Evolutionary conservation across 2,113 vertebrate genomes (phyloP).

Genomic region (Theristicus caerulescens): DNA sequence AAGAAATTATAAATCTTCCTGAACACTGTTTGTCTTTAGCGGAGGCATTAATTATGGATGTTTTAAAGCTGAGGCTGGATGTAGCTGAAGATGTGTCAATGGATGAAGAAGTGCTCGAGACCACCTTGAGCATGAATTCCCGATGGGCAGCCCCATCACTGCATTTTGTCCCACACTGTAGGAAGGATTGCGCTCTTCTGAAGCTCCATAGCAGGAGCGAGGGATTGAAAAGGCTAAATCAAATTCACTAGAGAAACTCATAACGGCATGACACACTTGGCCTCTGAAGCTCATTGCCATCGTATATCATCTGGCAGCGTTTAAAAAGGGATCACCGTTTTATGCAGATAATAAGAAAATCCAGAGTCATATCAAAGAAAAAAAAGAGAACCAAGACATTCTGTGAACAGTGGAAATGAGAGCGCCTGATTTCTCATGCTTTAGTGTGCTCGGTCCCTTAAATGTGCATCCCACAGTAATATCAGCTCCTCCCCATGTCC

Average conservation of each 20-base stretch:
- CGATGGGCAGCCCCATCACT: background rate
- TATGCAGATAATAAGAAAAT: background rate
- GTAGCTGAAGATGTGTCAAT: background rate
- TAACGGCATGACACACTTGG: background rate
- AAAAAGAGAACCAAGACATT: background rate
- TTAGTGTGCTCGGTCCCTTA: background rate
- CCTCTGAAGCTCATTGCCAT: background rate
- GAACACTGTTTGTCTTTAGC: constrained; percentile 30
- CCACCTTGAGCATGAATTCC: background rate
- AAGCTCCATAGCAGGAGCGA: background rate
- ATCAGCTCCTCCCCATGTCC: background rate
- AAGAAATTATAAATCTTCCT: constrained; percentile 20
- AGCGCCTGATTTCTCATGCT: background rate
- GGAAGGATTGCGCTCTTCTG: background rate
- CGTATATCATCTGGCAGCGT: background rate
- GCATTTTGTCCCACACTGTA: accelerated
- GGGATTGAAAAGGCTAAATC: background rate
- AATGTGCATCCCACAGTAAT: background rate
- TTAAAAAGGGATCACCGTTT: background rate
- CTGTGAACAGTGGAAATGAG: background rate
- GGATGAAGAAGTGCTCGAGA: background rate
- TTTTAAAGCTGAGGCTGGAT: background rate
- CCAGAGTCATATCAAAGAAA: background rate
- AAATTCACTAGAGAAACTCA: background rate
- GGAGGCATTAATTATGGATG: background rate